A percentile compares a stretch with the other conserved stretches of the same genome.
phyloP scores from a whole-genome alignment of 2,888 invertebrate species.

The Drosophila differens region DNA sequence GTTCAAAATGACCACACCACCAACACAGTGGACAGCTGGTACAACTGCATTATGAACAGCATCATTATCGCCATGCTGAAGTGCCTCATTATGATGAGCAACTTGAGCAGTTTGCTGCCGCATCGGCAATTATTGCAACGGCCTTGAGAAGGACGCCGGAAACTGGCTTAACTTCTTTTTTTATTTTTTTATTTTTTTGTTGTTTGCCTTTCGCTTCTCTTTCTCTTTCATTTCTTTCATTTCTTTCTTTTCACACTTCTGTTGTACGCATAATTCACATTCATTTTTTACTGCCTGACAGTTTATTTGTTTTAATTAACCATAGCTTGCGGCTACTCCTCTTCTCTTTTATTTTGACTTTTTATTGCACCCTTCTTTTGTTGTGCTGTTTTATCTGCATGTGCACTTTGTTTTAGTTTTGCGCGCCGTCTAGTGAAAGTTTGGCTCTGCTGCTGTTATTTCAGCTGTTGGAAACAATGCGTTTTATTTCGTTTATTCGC shows the following conservation, averaged over 20 bases:
- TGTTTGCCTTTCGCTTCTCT: constrained; percentile 46
- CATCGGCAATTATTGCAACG: constrained; percentile 65
- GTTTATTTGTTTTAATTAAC: constrained; percentile 82
- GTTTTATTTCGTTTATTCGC: constrained; percentile 66
- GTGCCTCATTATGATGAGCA: constrained; percentile 29
- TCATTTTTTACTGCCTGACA: constrained; percentile 49
- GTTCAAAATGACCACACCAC: constrained; percentile 9
- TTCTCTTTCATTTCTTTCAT: constrained; percentile 28
- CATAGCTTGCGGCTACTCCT: constrained; percentile 53
- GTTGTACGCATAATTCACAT: constrained; percentile 68
- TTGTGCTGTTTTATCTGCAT: constrained; percentile 51
- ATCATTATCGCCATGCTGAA: constrained; percentile 15
- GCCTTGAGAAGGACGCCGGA: constrained; percentile 83
- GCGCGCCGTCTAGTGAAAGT: constrained; percentile 71
- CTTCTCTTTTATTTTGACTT: constrained; percentile 25
- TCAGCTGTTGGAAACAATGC: constrained; percentile 65
- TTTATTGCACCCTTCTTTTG: constrained; percentile 48
- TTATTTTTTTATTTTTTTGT: constrained; percentile 30
- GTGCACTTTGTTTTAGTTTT: constrained; percentile 69
- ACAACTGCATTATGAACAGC: constrained; percentile 6
- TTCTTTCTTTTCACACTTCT: constrained; percentile 54
- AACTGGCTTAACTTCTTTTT: constrained; percentile 70
- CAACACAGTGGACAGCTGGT: constrained; percentile 38
- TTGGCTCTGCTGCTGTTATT: constrained; percentile 40
- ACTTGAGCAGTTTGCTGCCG: constrained; percentile 18